phyloP scores from a whole-genome alignment of 2,113 vertebrate genomes.

The Prinia subflava region DNA sequence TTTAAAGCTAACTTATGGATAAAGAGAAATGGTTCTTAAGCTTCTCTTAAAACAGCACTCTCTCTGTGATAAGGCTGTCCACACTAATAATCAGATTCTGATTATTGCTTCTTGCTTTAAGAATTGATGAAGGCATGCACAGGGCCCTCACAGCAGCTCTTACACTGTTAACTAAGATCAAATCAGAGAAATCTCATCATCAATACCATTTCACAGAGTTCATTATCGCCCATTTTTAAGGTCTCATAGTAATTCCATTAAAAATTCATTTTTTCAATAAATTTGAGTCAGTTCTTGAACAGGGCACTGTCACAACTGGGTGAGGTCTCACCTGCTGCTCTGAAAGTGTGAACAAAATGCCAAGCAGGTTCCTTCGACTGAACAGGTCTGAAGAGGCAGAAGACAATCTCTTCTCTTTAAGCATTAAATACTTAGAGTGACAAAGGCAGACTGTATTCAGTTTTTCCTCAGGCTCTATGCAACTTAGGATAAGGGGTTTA shows the following conservation, averaged over 20 bases:
- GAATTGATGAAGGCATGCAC: not conserved
- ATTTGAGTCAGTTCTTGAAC: not conserved
- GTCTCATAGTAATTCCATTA: accelerated
- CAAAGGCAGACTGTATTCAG: not conserved
- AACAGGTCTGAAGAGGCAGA: not conserved
- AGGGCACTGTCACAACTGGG: not conserved
- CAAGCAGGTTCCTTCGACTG: not conserved
- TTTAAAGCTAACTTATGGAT: not conserved
- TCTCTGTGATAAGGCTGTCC: not conserved
- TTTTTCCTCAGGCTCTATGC: not conserved
- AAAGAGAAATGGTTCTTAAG: not conserved
- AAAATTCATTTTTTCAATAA: not conserved
- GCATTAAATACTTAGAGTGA: not conserved
- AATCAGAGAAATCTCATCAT: not conserved
- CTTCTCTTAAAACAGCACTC: not conserved
- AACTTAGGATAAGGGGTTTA: not conserved
- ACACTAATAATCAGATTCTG: not conserved
- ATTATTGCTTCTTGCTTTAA: not conserved
- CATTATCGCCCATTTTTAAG: not conserved
- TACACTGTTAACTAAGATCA: not conserved
- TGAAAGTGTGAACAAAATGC: not conserved
- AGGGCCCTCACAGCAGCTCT: not conserved
- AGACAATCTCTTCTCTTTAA: not conserved
- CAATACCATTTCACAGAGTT: not conserved
- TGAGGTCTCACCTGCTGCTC: not conserved